These are phyloP conservation scores for Xenopus tropicalis DNA, from an alignment of 2,113 vertebrate genomes.

Conservation along the genomic window UCB_Xtro_10.0 CM004450.2:6582501-6583000, in stretches of 20 bases:
- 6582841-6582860: too few relatives aligned
- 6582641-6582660: conserved; percentile 56
- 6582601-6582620: conserved; percentile 57
- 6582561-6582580: conserved; percentile 61
- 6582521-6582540: conserved; percentile 59
- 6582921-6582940: too few relatives aligned
- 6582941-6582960: conserved; percentile 86
- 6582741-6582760: neutral
- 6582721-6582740: neutral
- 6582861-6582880: too few relatives aligned
- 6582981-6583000: conserved; percentile 87
- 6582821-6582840: too few relatives aligned
- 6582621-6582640: conserved; percentile 56
- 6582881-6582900: too few relatives aligned
- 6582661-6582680: conserved; percentile 41
- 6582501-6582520: conserved; percentile 58
- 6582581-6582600: conserved; percentile 61
- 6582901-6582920: too few relatives aligned
- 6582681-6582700: conserved; percentile 12
- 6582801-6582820: too few relatives aligned
- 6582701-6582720: neutral
- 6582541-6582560: conserved; percentile 61
- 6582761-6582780: neutral
- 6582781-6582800: too few relatives aligned
- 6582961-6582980: conserved; percentile 90